Percentiles rank a stretch among this genome's conserved stretches.
These are phyloP conservation scores for Cantharis nigra DNA, from an alignment of 2,888 invertebrate species.

Conservation along the genomic window DNA sequence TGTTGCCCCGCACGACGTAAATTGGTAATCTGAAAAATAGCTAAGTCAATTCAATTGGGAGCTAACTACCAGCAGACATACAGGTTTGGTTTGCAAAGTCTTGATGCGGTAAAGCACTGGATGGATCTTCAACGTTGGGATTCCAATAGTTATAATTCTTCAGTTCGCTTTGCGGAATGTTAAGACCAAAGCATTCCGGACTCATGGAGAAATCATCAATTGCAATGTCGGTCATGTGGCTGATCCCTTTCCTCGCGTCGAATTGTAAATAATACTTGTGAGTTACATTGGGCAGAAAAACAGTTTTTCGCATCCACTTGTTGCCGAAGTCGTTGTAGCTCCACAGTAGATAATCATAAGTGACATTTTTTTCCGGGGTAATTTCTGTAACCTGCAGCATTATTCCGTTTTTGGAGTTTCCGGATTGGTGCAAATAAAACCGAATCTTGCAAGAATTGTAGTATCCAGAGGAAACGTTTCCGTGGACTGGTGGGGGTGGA, in stretches of 20 bases:
- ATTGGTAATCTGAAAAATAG: conserved; percentile 65
- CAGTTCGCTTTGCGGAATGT: conserved; percentile 71
- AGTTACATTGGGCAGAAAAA: conserved; percentile 76
- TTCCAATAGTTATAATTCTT: conserved; percentile 80
- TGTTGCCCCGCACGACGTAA: conserved; percentile 75
- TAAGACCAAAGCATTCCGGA: conserved; percentile 86
- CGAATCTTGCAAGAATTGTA: conserved; percentile 88
- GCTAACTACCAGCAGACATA: conserved; percentile 51
- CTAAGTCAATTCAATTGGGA: neutral
- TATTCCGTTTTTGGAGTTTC: conserved; percentile 77
- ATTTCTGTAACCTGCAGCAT: conserved; percentile 77
- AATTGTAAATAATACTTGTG: conserved; percentile 80
- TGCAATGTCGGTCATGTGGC: conserved; percentile 80
- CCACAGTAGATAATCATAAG: conserved; percentile 73
- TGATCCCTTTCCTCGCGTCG: conserved; percentile 79
- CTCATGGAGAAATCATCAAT: conserved; percentile 89
- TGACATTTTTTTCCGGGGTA: conserved; percentile 69
- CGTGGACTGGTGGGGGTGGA: conserved; percentile 85
- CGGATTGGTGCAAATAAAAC: conserved; percentile 85
- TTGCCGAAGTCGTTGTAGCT: conserved; percentile 77
- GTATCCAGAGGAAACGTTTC: conserved; percentile 74
- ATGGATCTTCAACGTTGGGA: conserved; percentile 51
- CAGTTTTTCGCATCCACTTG: conserved; percentile 76
- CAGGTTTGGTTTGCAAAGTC: conserved; percentile 72
- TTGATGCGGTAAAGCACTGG: conserved; percentile 58